Evolutionary conservation across 2,113 vertebrate genomes (phyloP), one percentile per base, ranked within the genome.

Genomic region (Rhombomys opimus): DNA sequence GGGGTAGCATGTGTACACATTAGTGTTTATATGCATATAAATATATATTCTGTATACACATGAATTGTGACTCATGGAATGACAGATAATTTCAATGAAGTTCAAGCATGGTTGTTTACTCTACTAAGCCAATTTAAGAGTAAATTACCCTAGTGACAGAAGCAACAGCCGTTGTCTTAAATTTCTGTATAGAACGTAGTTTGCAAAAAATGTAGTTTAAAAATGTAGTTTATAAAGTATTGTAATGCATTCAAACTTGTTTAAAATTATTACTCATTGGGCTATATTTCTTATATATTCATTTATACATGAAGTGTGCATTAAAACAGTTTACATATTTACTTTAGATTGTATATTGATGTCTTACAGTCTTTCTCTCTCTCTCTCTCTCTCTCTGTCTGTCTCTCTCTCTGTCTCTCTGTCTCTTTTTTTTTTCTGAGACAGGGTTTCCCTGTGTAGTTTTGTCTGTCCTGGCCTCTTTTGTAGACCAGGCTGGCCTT

Each of bases 221-320:
- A 61, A 85, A 87, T 73, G 73, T 85, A 78, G 22, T 85, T 90
- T 77, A 87, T 78, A 84, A 87, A 41, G 18, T 87, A 9, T 75
- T 50, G 27, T 41, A 41, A 27, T 18, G n/a, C 22, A 8, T 76
- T 92, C 46, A 91, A 86, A 81, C 7, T 92, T 87, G 92, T 67
- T 94, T 85, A 90, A 91, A 93, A 70, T 65, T 87, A 52, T 54
- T 90, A 32, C 27, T 86, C 67, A 77, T 13, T 68, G 54, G 67
- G 20, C 8, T 50, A 8, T 87, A 75, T 92, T 97, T 95, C 22
- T 90, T 8, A 77, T 73, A 85, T 23, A 82, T 88, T 92, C 94
- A 81, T 78, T 89, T 93, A 85, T 65, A 88, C 0, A 35, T 82
- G 68, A 67, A 86, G 20, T 46, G 27, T 7, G 7, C 30, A 38